Evolutionary conservation across 2,113 vertebrate species (phyloP).

Genomic region (Pandion haliaetus): DNA sequence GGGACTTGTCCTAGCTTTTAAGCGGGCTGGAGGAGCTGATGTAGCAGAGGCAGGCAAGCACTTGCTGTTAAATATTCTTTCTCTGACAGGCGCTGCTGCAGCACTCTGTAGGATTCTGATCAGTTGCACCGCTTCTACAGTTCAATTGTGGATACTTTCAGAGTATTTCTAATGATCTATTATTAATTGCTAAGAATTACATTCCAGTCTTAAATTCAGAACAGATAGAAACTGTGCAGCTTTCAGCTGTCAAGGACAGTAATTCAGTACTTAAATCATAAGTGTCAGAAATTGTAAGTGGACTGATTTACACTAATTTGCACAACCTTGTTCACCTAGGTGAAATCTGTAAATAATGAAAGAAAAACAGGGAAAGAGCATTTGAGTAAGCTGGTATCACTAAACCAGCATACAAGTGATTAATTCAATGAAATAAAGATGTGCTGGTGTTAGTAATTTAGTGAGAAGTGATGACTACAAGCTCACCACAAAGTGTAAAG

Average conservation of each 20-base stretch:
- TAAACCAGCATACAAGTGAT: background rate
- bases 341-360: constrained; percentile 5
- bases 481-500: background rate
- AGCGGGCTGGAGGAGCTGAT: background rate
- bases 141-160: constrained; percentile 9
- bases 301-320: constrained; percentile 35
- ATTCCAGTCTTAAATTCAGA: constrained; percentile 33
- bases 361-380: background rate
- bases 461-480: background rate
- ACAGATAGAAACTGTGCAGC: background rate
- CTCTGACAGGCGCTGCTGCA: background rate
- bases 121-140: background rate
- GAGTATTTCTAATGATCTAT: constrained; percentile 49
- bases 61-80: background rate
- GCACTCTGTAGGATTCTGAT: background rate
- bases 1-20: constrained; percentile 1
- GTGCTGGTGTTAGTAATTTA: background rate
- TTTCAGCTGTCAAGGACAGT: constrained; percentile 27
- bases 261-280: constrained; percentile 1
- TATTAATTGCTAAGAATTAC: constrained; percentile 45
- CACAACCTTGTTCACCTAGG: background rate
- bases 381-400: background rate
- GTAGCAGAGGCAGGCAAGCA: background rate
- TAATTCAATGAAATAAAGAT: background rate
- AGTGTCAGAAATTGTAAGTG: background rate